Base-by-base conservation (phyloP, 2,888 invertebrate genomes). In the Dasysyrphus albostriatus region DNA sequence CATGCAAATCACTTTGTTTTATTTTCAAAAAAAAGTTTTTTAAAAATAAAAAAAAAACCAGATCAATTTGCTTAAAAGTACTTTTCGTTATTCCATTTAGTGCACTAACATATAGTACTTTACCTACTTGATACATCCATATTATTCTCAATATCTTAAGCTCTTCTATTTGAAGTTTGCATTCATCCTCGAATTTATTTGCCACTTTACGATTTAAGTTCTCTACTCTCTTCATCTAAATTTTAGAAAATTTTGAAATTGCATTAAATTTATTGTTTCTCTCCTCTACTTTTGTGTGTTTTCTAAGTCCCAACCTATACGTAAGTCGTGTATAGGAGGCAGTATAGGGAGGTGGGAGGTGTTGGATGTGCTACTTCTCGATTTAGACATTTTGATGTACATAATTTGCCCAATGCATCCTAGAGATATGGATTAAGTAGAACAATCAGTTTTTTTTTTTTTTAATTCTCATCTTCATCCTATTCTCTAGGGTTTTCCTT, bases 161-260 rank as follows among this genome's bases (percentile, higher is more conserved):
- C 59, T 39, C 59, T 59, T 39, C 39, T 39, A 59, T 59, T 59
- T 39, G 39, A 19, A 63, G 63, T 44, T 63, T 32, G 29, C 44
- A 44, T 44, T 63, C 32, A 63, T 63, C 44, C 44, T n/a, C 9
- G n/a, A 44, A 63, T 63, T 44, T 63, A 44, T 32, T 44, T 44
- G 44, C 44, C 44, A 63, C 29, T 63, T 44, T 63, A 44, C 44
- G 29, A 44, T 63, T 63, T 63, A 24, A 63, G 42, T 63, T 63
- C 42, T 3, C 19, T 42, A 2, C 14, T 39, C 19, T 59, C n/a
- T n/a, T n/a, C 19, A 12, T 39, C 37, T 19, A 14, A 39, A 14
- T 61, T 61, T 39, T 24, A n/a, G 42, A 16, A 63, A 63, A 63
- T 29, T 29, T 24, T 44, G 19, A 61, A 61, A 61, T 39, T 61